Evolutionary conservation across 2,888 invertebrate species (phyloP).

Genomic region (Laothoe populi): DNA sequence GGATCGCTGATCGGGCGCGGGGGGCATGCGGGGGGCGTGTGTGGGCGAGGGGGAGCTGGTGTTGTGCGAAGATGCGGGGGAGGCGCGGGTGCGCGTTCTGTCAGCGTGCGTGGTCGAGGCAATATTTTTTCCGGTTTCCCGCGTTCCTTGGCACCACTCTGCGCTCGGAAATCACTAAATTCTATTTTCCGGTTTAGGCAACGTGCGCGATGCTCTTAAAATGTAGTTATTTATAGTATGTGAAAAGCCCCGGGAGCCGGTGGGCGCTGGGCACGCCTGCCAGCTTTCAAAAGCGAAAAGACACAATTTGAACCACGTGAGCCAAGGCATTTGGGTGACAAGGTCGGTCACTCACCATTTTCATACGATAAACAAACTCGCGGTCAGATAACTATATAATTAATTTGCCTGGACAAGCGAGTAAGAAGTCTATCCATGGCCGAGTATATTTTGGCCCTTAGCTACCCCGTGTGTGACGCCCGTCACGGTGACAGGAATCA

Average conservation of each 20-base stretch:
- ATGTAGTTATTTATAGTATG: slow-evolving; percentile 20
- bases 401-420: too few relatives aligned
- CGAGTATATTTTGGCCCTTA: too few relatives aligned
- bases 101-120: slow-evolving; percentile 28
- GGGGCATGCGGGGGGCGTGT: background rate
- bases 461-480: too few relatives aligned
- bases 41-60: background rate
- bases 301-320: too few relatives aligned
- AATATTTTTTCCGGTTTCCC: slow-evolving; percentile 40
- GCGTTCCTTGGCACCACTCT: slow-evolving; percentile 33
- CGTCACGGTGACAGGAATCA: too few relatives aligned
- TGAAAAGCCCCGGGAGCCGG: slow-evolving; percentile 5
- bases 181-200: slow-evolving; percentile 34
- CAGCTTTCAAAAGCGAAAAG: background rate
- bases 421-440: too few relatives aligned
- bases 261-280: background rate
- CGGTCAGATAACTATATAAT: too few relatives aligned
- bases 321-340: too few relatives aligned
- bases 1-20: background rate
- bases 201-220: slow-evolving; percentile 20
- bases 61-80: background rate
- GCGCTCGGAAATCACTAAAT: slow-evolving; percentile 35
- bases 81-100: background rate
- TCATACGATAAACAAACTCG: too few relatives aligned
- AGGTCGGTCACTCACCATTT: too few relatives aligned